phyloP scores from a whole-genome alignment of 1,140 invertebrate genomes.

The Nebria ingens region DNA sequence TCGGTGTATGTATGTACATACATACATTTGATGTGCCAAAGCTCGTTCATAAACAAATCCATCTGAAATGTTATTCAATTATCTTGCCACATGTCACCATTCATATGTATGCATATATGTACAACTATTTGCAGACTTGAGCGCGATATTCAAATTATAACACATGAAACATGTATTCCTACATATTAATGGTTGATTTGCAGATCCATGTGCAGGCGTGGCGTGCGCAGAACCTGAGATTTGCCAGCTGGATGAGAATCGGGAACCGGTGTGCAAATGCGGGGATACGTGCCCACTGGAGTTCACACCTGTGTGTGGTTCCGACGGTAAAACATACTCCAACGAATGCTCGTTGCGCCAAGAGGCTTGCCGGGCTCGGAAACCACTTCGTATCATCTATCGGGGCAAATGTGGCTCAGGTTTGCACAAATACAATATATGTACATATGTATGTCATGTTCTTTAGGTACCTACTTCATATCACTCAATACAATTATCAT shows the following conservation, averaged over 20 bases:
- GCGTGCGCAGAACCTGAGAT: constrained; percentile 69
- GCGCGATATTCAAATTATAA: no score
- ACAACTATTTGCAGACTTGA: no score
- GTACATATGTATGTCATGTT: background rate
- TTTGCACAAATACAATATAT: constrained; percentile 28
- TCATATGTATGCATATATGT: no score
- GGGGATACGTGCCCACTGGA: constrained; percentile 68
- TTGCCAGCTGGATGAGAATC: constrained; percentile 69
- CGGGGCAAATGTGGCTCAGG: constrained; percentile 68
- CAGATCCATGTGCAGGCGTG: constrained; percentile 74
- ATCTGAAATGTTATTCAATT: no score
- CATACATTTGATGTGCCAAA: no score
- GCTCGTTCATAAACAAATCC: no score
- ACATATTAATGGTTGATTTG: no score
- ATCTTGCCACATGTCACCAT: no score
- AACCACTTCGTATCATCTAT: constrained; percentile 64
- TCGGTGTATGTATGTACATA: no score
- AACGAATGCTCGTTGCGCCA: constrained; percentile 73
- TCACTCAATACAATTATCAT: no score
- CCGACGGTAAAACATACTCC: constrained; percentile 75
- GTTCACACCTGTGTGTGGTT: constrained; percentile 74
- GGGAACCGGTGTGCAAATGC: constrained; percentile 69
- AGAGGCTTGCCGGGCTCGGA: constrained; percentile 62
- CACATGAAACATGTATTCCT: no score
- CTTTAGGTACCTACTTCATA: no score